These are phyloP conservation scores for Megalops atlanticus DNA, from an alignment of 2,113 vertebrate species.

Conservation along the genomic window DNA sequence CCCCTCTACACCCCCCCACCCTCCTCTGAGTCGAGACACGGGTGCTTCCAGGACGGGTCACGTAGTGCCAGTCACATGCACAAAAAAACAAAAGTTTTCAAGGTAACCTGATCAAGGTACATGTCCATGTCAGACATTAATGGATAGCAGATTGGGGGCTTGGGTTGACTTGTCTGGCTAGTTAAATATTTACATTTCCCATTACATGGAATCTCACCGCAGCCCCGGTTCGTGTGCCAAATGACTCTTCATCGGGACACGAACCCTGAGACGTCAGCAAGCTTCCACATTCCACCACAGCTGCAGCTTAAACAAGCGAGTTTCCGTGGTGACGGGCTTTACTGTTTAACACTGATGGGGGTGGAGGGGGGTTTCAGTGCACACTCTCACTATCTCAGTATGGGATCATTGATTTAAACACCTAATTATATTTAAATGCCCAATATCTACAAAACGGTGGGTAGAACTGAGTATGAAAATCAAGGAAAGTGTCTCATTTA, in stretches of 20 bases:
- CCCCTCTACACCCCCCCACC: no score
- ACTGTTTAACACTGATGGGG: constrained; percentile 8
- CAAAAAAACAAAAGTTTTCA: constrained; percentile 1
- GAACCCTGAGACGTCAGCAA: constrained; percentile 21
- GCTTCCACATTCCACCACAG: constrained; percentile 39
- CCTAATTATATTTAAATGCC: no score
- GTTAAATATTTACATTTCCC: constrained; percentile 26
- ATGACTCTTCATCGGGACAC: constrained; percentile 14
- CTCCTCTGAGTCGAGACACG: no score
- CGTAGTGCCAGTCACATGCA: not conserved
- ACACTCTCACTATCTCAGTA: no score
- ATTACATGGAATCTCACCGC: not conserved
- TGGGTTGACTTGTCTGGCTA: constrained; percentile 8
- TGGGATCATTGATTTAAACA: no score
- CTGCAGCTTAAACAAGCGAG: constrained; percentile 31
- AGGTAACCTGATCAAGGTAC: not conserved
- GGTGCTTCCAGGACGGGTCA: not conserved
- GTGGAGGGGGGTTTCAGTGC: not conserved
- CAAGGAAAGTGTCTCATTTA: not conserved
- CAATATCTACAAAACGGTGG: not conserved
- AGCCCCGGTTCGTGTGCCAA: constrained; percentile 8
- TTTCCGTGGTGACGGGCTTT: constrained; percentile 13
- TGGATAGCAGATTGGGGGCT: not conserved
- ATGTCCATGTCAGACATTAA: constrained; percentile 19
- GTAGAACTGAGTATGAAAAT: not conserved